Base-by-base conservation (phyloP, 1,140 invertebrate genomes). In the Aphelenchoides avenae region DNA sequence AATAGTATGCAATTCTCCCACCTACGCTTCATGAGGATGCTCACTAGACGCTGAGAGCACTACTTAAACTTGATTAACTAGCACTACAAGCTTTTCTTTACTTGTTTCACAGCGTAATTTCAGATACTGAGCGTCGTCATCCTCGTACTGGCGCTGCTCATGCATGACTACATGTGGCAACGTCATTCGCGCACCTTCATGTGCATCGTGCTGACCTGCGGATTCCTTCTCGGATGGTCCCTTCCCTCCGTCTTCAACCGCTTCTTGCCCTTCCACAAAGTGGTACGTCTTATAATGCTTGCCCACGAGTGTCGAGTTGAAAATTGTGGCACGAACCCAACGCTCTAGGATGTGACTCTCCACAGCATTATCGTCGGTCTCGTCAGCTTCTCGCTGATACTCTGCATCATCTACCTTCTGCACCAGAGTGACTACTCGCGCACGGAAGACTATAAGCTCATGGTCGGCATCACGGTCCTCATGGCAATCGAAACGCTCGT, bases 191-290 rank as follows among this genome's bases (percentile, higher is more conserved):
- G 39, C 22, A 64, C 61, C 4, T 68, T 64, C 44, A 44, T 65
- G 22, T 33, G 42, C 7, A 61, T 65, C 6, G 43, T 46, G 13
- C 47, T 65, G 11, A 54, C 63, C 3, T 39, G 31, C 44, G 63
- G 63, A 15, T 65, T 70, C 33, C 33, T 65, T 29, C 57, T 65
- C 18, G 63, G 63, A 11, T 65, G 63, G 63, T 62, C 66, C 6
- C 44, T 65, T 20, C 63, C 63, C 6, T 57, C 63, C 3, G 63
- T 69, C 22, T 41, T 65, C 6, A 63, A 63, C 20, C 63, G 66
- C 36, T 69, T 65, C 34, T 34, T 65, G 22, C 54, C 43, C 29
- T 65, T 68, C 26, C 42, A 65, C 30, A 68, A 55, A 22, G 66
- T 67, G 58, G 56, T 58, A 18, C 5, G 11, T n/a, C 2, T n/a